Conservation (phyloP, 1,140 invertebrate genomes). For the Neodiprion fabricii region DNA sequence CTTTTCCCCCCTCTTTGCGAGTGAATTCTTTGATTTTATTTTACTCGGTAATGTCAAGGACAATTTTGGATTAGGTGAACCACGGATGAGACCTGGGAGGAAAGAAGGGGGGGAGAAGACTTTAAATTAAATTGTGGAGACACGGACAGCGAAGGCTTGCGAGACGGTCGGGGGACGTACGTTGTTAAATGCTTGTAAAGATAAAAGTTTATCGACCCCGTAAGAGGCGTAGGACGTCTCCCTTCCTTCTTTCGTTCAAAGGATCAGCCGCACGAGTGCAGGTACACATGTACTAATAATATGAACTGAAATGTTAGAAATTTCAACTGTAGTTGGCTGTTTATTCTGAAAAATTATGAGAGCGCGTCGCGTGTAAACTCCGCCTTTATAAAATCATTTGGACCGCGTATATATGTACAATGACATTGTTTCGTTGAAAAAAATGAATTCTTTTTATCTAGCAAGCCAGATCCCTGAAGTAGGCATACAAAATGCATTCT, state of each 20-base stretch:
- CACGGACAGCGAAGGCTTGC: constrained; percentile 1
- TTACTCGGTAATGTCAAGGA: constrained; percentile 2
- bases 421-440: neutral
- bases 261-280: constrained; percentile 3
- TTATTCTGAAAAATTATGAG: too few species aligned
- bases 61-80: constrained; percentile 1
- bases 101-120: constrained; percentile 6
- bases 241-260: constrained; percentile 7
- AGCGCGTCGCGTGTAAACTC: too few species aligned
- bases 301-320: neutral
- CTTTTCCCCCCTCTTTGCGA: neutral
- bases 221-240: constrained; percentile 6
- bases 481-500: constrained; percentile 12
- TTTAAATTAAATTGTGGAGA: neutral
- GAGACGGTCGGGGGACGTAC: neutral
- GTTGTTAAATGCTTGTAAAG: neutral
- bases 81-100: constrained; percentile 6
- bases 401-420: neutral
- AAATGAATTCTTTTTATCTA: neutral
- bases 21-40: constrained; percentile 3
- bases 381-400: neutral
- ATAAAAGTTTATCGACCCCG: neutral
- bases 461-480: neutral
- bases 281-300: constrained; percentile 3
- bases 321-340: too few species aligned